Base-by-base conservation (phyloP, 2,113 vertebrate species). In the Pelecanoides urinatrix region DNA sequence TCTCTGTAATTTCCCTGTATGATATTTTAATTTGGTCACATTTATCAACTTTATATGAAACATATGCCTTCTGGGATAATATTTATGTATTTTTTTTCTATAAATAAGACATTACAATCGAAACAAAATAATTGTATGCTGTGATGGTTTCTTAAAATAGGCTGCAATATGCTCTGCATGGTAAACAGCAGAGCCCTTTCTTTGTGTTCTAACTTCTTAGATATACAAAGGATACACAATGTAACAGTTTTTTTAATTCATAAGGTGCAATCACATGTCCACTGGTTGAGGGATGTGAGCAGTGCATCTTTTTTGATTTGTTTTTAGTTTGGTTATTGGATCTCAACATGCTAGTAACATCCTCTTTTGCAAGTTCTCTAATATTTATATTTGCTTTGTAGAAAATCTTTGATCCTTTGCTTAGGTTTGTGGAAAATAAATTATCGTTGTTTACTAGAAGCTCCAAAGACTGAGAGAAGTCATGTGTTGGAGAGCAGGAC, bases 1-100 rank as follows among this genome's bases (percentile, higher is more conserved):
- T 92, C 94, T 80, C 52, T 84, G 52, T 90, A 90, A 93, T 92
- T 94, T 94, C 52, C 72, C 23, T 49, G 42, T 55, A 56, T 0
- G 3, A 53, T 92, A 78, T 29, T 84, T 93, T 94, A 92, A 96
- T 92, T 92, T 89, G 56, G 49, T 84, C 82, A 94, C 68, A 93
- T 96, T 92, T 91, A 86, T 94, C 88, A 94, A 63, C 9, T 93
- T 90, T 88, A 67, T 88, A 77, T 71, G 50, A 88, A 90, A 70
- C 44, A 71, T 77, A 70, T 70, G 76, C 61, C 76, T 94, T 81
- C 38, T 91, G 80, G 68, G 61, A 71, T 93, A 93, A 75, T 90
- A 88, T 67, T 95, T 92, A 23, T 58, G 15, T 13, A 2, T 10
- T 30, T 87, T 87, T 94, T 92, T 91, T 34, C 75, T 47, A 68